Percentiles rank a stretch among this genome's conserved stretches.
These are phyloP conservation scores for Meganola albula DNA, from an alignment of 2,888 invertebrate genomes.

Conservation along the genomic window DNA sequence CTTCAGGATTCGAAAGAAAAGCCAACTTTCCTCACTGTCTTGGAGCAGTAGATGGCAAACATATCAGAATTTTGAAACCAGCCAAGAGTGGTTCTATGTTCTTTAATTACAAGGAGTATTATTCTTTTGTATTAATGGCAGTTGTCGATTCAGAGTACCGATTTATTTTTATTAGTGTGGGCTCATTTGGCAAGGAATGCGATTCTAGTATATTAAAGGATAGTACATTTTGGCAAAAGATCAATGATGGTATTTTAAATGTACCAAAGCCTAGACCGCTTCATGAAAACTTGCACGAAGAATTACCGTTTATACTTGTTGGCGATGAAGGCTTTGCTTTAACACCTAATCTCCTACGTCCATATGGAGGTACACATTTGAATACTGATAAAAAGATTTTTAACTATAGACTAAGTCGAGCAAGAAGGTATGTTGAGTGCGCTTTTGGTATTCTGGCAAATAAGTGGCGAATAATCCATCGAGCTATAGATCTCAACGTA, in stretches of 20 bases:
- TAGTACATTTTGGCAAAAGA: conserved; percentile 23
- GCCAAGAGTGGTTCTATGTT: conserved; percentile 18
- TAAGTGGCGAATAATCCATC: conserved; percentile 6
- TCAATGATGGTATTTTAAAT: conserved; percentile 20
- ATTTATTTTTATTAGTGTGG: conserved; percentile 21
- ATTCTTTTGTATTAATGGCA: conserved; percentile 25
- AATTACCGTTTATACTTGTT: conserved; percentile 17
- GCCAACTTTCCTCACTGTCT: conserved; percentile 18
- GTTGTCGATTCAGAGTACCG: conserved; percentile 24
- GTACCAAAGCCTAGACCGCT: conserved; percentile 22
- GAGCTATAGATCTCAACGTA: conserved; percentile 21
- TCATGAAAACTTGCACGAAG: conserved; percentile 14
- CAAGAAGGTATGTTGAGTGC: conserved; percentile 14
- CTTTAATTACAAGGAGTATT: conserved; percentile 23
- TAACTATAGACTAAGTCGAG: conserved; percentile 14
- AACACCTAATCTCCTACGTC: conserved; percentile 13
- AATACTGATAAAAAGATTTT: conserved; percentile 15
- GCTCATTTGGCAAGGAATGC: conserved; percentile 25
- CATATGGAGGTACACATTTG: conserved; percentile 15
- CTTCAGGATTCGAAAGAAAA: conserved; percentile 17
- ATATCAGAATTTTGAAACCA: conserved; percentile 21
- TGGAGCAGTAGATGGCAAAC: conserved; percentile 23
- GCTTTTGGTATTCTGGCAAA: no score
- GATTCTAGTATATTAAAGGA: conserved; percentile 26
- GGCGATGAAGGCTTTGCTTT: conserved; percentile 20